These are phyloP conservation scores for Megalonaias nervosa DNA, from an alignment of 1,140 invertebrate genomes.

Conservation along the genomic window DNA sequence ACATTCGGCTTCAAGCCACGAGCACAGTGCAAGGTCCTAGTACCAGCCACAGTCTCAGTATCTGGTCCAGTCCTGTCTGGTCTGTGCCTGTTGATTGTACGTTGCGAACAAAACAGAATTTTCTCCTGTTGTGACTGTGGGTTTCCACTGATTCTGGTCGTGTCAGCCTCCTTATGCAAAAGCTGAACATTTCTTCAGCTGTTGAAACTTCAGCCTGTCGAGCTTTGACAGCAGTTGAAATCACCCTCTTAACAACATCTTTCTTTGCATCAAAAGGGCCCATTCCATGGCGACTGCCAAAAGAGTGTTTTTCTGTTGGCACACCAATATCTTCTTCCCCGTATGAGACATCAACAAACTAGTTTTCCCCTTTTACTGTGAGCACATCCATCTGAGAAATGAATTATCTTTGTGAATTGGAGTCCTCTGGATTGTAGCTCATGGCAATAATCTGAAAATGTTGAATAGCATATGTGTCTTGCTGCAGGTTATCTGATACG, in stretches of 20 bases:
- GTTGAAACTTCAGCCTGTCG: conserved; percentile 12
- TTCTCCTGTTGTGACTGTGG: conserved; percentile 14
- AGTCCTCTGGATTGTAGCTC: background rate
- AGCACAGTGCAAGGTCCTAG: conserved; percentile 12
- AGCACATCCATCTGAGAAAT: conserved; percentile 2
- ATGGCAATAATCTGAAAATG: background rate
- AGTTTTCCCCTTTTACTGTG: conserved; percentile 6
- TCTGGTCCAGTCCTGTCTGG: background rate
- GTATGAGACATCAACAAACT: conserved; percentile 1
- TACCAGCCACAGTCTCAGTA: conserved; percentile 10
- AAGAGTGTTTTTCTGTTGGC: conserved; percentile 31
- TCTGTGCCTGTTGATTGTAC: conserved; percentile 19
- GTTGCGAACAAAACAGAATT: conserved; percentile 27
- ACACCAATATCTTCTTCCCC: conserved; percentile 1
- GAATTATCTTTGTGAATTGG: background rate
- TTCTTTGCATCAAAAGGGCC: conserved; percentile 35
- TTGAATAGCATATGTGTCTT: conserved; percentile 2
- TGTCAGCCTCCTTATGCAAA: conserved; percentile 6
- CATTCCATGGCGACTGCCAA: conserved; percentile 40
- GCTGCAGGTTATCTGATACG: background rate
- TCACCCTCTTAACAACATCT: conserved; percentile 32
- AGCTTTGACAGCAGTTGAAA: conserved; percentile 2
- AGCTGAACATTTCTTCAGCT: conserved; percentile 21
- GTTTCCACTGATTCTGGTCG: background rate
- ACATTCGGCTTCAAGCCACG: conserved; percentile 20